A percentile compares a stretch with the other conserved stretches of the same genome.
Conservation (phyloP, 2,113 vertebrate genomes). For the Panthera leo region DNA sequence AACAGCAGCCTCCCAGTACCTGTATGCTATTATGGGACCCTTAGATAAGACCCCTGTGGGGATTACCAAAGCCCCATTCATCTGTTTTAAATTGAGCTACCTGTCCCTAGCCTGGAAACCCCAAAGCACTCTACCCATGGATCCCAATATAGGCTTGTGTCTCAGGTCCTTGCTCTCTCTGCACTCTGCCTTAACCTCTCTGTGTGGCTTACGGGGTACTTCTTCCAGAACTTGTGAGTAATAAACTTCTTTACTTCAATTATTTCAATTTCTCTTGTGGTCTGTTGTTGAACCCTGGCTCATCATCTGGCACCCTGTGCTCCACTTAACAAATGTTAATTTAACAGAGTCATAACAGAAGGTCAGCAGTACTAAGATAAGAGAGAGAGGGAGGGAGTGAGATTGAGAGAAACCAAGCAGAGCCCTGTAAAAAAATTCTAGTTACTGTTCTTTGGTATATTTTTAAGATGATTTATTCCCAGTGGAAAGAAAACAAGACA, state of each 20-base stretch:
- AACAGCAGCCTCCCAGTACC: background rate
- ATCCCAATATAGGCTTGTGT: background rate
- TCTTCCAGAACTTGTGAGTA: background rate
- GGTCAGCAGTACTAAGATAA: background rate
- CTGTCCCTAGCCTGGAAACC: background rate
- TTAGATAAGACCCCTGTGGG: background rate
- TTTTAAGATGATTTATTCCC: slow-evolving; percentile 45
- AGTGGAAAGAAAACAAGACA: background rate
- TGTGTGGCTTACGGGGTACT: background rate
- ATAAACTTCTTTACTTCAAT: background rate
- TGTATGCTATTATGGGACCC: too few relatives aligned
- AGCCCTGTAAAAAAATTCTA: background rate
- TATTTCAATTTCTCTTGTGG: background rate
- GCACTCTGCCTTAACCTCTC: background rate
- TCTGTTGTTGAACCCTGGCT: background rate
- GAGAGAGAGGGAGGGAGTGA: background rate
- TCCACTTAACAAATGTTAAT: background rate
- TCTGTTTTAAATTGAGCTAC: background rate
- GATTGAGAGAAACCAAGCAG: background rate
- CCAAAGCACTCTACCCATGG: background rate
- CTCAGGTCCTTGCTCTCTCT: background rate
- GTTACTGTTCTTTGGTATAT: background rate
- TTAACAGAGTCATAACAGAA: background rate
- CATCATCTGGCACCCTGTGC: background rate
- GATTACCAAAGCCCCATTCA: background rate